Evolutionary conservation across 2,888 invertebrate species (phyloP), one percentile per base, ranked within the genome.

Genomic region (Emmelina monodactyla): DNA sequence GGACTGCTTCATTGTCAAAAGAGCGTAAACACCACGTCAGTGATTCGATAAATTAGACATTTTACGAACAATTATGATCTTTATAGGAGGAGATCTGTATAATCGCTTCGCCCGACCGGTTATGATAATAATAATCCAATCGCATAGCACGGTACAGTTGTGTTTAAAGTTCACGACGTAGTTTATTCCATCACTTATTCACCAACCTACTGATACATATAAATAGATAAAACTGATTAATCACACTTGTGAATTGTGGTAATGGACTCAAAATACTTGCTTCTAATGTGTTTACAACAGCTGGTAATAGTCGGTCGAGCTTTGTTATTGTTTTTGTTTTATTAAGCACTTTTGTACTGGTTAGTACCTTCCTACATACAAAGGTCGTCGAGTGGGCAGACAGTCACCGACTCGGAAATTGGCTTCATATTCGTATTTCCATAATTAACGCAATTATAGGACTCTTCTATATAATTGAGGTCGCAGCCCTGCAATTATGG

Each of bases 361-460:
- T n/a, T n/a, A n/a, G n/a, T n/a, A n/a, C n/a, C n/a, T n/a, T n/a
- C n/a, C n/a, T n/a, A n/a, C n/a, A n/a, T n/a, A n/a, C 46, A 58
- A 50, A 62, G 61, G 60, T 62, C 61, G 45, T 16, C 50, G 37
- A 44, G 56, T 52, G 51, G 54, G 51, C 44, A 50, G 45, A 39
- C 45, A 32, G 43, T 40, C 45, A 45, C 39, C 37, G 34, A 51
- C 52, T 62, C 58, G 64, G 69, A 68, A 62, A 67, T 62, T 54
- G 56, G 50, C 62, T 56, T 61, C 54, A 49, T 52, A 56, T 61
- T 55, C 53, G 55, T 66, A 64, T 64, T 65, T 62, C 58, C 47
- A 62, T 59, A 58, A 73, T 69, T 66, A 67, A 54, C 54, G 54
- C 58, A 63, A 64, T 68, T 69, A 70, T 56, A 51, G 49, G 46